Percentiles rank a stretch among this genome's conserved stretches.
Conservation (phyloP, 2,797 vertebrate genomes). For the Acipenser oxyrinchus region DNA sequence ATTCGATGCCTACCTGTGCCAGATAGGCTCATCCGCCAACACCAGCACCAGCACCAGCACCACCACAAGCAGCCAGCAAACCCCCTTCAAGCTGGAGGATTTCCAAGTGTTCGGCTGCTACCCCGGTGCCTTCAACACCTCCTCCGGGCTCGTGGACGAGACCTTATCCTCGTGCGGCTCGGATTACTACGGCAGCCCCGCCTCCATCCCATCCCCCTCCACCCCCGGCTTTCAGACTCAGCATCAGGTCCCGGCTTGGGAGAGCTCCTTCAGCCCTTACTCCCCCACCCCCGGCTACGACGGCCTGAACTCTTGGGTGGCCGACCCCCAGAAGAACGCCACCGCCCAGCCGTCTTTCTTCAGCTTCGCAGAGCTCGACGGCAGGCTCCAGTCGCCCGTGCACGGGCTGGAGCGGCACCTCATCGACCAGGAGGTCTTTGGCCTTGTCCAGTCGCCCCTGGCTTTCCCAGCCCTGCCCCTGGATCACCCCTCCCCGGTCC, state of each 20-base stretch:
- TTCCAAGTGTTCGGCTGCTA: constrained; percentile 88
- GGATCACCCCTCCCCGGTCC: constrained; percentile 45
- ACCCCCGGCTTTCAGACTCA: constrained; percentile 74
- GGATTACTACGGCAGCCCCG: constrained; percentile 81
- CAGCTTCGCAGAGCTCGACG: constrained; percentile 56
- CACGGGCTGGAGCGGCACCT: constrained; percentile 40
- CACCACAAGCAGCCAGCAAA: constrained; percentile 43
- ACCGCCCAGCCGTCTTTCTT: constrained; percentile 62
- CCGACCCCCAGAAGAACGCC: constrained; percentile 59
- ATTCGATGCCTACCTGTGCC: constrained; percentile 84
- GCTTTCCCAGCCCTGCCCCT: constrained; percentile 60
- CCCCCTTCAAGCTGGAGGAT: constrained; percentile 76
- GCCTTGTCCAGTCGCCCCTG: constrained; percentile 39
- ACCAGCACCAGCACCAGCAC: constrained; percentile 26
- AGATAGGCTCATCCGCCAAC: constrained; percentile 62
- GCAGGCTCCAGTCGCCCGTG: constrained; percentile 34
- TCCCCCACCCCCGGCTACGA: constrained; percentile 68
- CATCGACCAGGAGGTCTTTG: constrained; percentile 50
- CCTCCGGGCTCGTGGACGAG: constrained; percentile 53
- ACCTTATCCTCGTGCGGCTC: constrained; percentile 75
- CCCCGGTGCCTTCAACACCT: constrained; percentile 60
- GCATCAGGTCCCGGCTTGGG: constrained; percentile 64
- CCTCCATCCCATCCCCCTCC: constrained; percentile 71
- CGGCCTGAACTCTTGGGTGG: constrained; percentile 58
- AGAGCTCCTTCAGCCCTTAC: constrained; percentile 72